Percentiles rank a stretch among this genome's conserved stretches.
These are phyloP conservation scores for Natrix natrix DNA, from an alignment of 2,797 vertebrate species.

Conservation along the genomic window DNA sequence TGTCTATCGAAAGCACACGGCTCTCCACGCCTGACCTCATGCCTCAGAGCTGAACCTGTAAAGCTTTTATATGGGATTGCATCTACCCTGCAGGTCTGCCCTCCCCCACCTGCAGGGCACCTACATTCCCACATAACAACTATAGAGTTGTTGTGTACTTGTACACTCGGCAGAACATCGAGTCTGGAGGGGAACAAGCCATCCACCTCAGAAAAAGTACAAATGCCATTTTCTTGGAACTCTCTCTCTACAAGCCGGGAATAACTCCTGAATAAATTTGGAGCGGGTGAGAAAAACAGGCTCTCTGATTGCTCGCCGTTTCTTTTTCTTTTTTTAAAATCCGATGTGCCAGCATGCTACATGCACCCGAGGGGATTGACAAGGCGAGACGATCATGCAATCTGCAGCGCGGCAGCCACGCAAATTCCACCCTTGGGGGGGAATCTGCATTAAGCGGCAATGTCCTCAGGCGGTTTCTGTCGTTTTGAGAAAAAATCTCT, in stretches of 20 bases:
- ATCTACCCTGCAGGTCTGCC: background rate
- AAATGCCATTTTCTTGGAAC: background rate
- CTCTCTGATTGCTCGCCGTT: conserved; percentile 58
- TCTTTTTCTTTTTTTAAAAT: background rate
- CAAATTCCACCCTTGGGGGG: background rate
- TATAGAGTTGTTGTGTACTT: too few relatives aligned
- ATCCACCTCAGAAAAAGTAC: background rate
- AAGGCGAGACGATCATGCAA: background rate
- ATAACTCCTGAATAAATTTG: conserved; percentile 19
- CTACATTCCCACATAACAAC: too few relatives aligned
- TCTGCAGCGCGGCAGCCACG: background rate
- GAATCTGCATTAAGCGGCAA: background rate
- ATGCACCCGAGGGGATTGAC: background rate
- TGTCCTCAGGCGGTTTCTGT: background rate
- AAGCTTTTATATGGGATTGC: background rate
- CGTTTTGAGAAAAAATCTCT: background rate
- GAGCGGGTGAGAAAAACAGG: conserved; percentile 46
- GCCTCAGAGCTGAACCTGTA: background rate
- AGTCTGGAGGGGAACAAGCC: background rate
- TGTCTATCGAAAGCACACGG: too few relatives aligned
- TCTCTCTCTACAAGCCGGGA: background rate
- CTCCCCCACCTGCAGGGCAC: too few relatives aligned
- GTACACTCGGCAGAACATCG: background rate
- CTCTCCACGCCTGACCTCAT: too few relatives aligned
- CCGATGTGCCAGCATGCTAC: background rate